Conservation (phyloP, 2,113 vertebrate species). For the Corydoras maculifer region DNA sequence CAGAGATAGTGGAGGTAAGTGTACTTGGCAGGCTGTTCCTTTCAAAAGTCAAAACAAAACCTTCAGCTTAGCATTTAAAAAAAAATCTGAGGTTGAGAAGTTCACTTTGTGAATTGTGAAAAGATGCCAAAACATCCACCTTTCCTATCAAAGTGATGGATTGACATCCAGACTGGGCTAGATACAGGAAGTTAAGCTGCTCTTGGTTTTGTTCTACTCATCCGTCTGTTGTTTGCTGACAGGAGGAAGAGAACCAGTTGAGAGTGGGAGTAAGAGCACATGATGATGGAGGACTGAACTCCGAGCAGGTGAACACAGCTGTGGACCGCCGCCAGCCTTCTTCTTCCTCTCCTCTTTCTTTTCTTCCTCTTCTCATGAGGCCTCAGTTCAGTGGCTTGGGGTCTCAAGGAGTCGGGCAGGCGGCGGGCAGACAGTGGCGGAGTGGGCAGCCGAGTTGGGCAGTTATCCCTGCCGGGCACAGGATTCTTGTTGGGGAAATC, state of each 20-base stretch:
- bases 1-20: constrained; percentile 57
- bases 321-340: constrained; percentile 68
- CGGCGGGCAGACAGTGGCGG: constrained; percentile 50
- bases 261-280: constrained; percentile 50
- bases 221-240: constrained; percentile 55
- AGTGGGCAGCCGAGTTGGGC: constrained; percentile 64
- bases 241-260: constrained; percentile 48
- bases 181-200: constrained; percentile 64
- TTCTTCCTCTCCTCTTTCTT: constrained; percentile 55
- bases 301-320: constrained; percentile 66
- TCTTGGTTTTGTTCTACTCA: constrained; percentile 54
- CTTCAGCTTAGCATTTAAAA: constrained; percentile 55
- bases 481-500: constrained; percentile 65
- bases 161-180: constrained; percentile 58
- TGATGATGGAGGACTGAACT: constrained; percentile 55
- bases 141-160: constrained; percentile 59
- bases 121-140: constrained; percentile 62
- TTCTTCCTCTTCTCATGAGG: constrained; percentile 55
- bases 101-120: constrained; percentile 61
- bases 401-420: constrained; percentile 57
- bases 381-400: constrained; percentile 47
- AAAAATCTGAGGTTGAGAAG: constrained; percentile 58
- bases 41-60: constrained; percentile 55
- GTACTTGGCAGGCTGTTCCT: constrained; percentile 60
- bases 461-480: constrained; percentile 65